Evolutionary conservation across 2,888 invertebrate genomes (phyloP).

Genomic region (Sinohyriopsis cumingii): DNA sequence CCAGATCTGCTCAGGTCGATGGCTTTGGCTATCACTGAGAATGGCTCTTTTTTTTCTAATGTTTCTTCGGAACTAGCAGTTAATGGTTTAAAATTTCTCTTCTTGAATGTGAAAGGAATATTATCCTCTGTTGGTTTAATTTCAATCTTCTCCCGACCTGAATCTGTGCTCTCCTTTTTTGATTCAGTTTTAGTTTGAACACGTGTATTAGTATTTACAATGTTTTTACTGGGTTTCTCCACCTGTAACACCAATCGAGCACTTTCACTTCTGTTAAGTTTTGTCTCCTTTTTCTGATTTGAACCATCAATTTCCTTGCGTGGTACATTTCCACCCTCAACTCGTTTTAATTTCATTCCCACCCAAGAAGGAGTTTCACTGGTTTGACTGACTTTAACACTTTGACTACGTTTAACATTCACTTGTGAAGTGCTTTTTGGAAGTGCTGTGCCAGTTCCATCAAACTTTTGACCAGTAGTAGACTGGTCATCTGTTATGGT

Average conservation of each 20-base stretch:
- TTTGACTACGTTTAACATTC: slow-evolving; percentile 23
- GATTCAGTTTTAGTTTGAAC: too few relatives aligned
- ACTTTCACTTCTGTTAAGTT: slow-evolving; percentile 39
- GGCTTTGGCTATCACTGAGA: slow-evolving; percentile 29
- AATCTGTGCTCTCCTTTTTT: too few relatives aligned
- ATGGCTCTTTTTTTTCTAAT: slow-evolving; percentile 26
- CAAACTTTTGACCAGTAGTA: too few relatives aligned
- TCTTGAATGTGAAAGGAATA: too few relatives aligned
- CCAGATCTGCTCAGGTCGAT: slow-evolving; percentile 28
- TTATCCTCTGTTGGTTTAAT: too few relatives aligned
- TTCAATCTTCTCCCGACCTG: too few relatives aligned
- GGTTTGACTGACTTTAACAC: slow-evolving; percentile 22
- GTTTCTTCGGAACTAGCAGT: slow-evolving; percentile 8
- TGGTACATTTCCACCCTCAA: slow-evolving; percentile 23
- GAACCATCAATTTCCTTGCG: slow-evolving; percentile 1
- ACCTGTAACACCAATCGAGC: slow-evolving; percentile 25
- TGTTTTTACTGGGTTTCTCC: slow-evolving; percentile 13
- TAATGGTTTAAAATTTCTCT: too few relatives aligned
- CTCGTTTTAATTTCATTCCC: slow-evolving; percentile 33
- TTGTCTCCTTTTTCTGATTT: slow-evolving; percentile 15
- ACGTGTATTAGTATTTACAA: too few relatives aligned
- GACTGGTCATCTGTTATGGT: too few relatives aligned
- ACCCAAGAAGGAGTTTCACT: slow-evolving; percentile 40
- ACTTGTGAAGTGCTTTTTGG: too few relatives aligned
- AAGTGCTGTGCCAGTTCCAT: too few relatives aligned